Percentiles rank a stretch among this genome's conserved stretches.
These are phyloP conservation scores for Octodon degus DNA, from an alignment of 2,113 vertebrate species.

Conservation along the genomic window DNA sequence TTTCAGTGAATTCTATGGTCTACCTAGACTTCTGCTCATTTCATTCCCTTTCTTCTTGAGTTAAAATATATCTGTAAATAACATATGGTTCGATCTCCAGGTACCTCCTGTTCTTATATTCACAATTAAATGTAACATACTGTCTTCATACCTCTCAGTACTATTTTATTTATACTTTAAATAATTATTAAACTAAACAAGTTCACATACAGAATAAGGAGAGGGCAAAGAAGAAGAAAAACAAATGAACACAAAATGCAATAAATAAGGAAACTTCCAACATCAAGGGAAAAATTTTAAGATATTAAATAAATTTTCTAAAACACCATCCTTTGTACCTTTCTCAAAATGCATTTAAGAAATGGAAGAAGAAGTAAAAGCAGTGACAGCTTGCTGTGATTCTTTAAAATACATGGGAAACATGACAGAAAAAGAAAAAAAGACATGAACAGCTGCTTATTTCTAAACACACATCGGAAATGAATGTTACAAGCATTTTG, in stretches of 20 bases:
- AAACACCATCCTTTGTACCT: not conserved
- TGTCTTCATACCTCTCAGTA: not conserved
- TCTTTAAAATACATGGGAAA: not conserved
- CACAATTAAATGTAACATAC: not conserved
- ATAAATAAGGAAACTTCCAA: not conserved
- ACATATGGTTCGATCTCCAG: not conserved
- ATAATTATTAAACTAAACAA: not conserved
- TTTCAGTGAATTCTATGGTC: not conserved
- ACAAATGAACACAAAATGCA: not conserved
- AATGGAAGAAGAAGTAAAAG: not conserved
- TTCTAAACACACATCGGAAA: slow-evolving; percentile 12
- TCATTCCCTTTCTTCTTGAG: not conserved
- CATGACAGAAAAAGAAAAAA: not conserved
- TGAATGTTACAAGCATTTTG: not conserved
- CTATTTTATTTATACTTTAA: not conserved
- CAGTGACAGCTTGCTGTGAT: not conserved
- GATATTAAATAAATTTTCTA: not conserved
- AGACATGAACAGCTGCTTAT: not conserved
- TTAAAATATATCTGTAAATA: not conserved
- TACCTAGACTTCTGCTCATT: not conserved
- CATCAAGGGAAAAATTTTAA: not conserved
- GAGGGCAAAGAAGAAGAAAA: not conserved
- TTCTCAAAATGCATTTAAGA: slow-evolving; percentile 2
- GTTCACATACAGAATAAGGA: not conserved
- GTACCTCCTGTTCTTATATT: not conserved